Evolutionary conservation across 2,888 invertebrate species (phyloP), one percentile per base, ranked within the genome.

Genomic region (Leptura quadrifasciata): DNA sequence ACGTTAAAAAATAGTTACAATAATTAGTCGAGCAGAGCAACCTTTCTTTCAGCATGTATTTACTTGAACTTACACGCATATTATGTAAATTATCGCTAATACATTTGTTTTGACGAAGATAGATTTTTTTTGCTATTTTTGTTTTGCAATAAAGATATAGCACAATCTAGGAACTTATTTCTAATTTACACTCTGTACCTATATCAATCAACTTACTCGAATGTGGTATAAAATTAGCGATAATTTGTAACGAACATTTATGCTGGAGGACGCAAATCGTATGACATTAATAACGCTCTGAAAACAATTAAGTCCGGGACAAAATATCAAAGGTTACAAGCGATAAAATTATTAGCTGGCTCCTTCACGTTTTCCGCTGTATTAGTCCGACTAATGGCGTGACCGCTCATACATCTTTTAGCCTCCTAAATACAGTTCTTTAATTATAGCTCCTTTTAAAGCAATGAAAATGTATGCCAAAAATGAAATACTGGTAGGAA

Each of bases 301-400:
- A 47, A 47, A 47, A 47, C 47, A 47, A 47, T 47, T 47, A 47
- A 47, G 12, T 47, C 4, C n/a, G 6, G 15, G 47, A 47, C n/a
- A n/a, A 47, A 47, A 47, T 47, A 47, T 47, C 47, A 47, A n/a
- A n/a, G 47, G 47, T 47, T 47, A n/a, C 47, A 47, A n/a, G 47
- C n/a, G 47, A 47, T 47, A n/a, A 47, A 47, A 47, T 47, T n/a
- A 47, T 47, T 47, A 47, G 47, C 17, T 47, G 47, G n/a, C n/a
- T n/a, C 47, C n/a, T 47, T n/a, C 47, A 12, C n/a, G 47, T 47
- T n/a, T 47, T 47, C n/a, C 15, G 47, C 17, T n/a, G 12, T 39
- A 39, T 39, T 12, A 12, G 39, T 39, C 3, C 39, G 2, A 47
- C 47, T 47, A 47, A 47, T 47, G 5, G 47, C n/a, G n/a, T n/a